Base-by-base conservation (phyloP, 2,888 invertebrate species). In the Blastobasis lacticolella region DNA sequence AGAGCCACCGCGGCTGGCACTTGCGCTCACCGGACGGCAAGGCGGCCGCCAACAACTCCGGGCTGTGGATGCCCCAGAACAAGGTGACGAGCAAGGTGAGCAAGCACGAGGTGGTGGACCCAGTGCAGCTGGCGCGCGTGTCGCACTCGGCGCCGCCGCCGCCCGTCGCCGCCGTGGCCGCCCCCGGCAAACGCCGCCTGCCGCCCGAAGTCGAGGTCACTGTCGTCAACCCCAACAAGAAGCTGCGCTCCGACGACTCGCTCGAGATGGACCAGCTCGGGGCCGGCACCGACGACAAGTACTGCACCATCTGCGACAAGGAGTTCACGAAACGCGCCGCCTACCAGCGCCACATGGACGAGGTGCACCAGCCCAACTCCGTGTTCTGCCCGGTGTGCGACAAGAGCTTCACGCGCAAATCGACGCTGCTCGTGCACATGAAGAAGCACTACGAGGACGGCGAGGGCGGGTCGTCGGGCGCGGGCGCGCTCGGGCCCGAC, bases 1-100 rank as follows among this genome's bases (percentile, higher is more conserved):
- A 91, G 57, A 92, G 91, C 58, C 93, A 93, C 70, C 84, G 91
- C 48, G 92, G 92, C 7, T 92, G 92, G 86, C 93, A 93, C 66
- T 85, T 91, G 53, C 88, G 92, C 36, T 90, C 91, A 1, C 90
- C 89, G 4, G 86, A 88, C 57, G 85, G 88, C 4, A 89, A 89
- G 66, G 89, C 89, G 41, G 89, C 89, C 10, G 89, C 88, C 5
- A 89, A 88, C 55, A 89, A 89, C 53, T 75, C 78, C 37, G 89
- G 88, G 0, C 74, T 89, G 4, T 89, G 89, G 89, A 89, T 89
- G 89, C 89, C 89, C 4, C 89, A 89, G 58, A 85, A 86, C 59
- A 88, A 88, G 68, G 88, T 88, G 10, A 88, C 89, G 6, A 87
- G 74, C 57, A 89, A 89, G 65, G 80, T 88, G 36, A 89, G 89